These are phyloP conservation scores for Monoplex corrugatus DNA, from an alignment of 2,888 invertebrate species.

Conservation along the genomic window DNA sequence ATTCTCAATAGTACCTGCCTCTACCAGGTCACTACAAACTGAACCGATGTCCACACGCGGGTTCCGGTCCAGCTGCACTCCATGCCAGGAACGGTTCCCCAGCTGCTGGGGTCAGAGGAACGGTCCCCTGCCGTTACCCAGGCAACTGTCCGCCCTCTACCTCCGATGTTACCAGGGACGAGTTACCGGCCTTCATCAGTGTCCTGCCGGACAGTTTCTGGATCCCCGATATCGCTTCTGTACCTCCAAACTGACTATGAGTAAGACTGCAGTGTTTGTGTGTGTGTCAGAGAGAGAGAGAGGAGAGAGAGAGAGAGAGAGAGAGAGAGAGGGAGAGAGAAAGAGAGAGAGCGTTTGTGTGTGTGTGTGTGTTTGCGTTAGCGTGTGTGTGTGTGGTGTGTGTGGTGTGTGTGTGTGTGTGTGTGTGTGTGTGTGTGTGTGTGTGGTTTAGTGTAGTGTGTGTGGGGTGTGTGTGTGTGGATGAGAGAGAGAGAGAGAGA, in stretches of 20 bases:
- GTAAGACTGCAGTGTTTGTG: background rate
- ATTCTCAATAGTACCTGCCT: background rate
- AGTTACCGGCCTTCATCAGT: constrained; percentile 15
- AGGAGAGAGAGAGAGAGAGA: background rate
- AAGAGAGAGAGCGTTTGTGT: too few species aligned
- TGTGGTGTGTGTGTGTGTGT: constrained; percentile 1
- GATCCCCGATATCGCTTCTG: constrained; percentile 38
- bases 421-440: constrained; percentile 1
- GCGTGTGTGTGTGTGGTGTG: too few species aligned
- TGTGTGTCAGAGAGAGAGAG: background rate
- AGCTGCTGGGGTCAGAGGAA: background rate
- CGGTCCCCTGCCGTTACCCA: constrained; percentile 37
- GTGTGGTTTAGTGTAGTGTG: too few species aligned
- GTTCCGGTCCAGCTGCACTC: background rate
- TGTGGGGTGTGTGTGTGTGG: too few species aligned
- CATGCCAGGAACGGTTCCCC: constrained; percentile 41
- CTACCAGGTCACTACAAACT: constrained; percentile 45
- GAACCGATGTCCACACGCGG: constrained; percentile 12
- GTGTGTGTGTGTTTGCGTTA: too few species aligned
- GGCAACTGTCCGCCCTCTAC: constrained; percentile 34
- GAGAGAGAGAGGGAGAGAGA: background rate
- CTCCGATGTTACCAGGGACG: constrained; percentile 5
- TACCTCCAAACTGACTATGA: constrained; percentile 35
- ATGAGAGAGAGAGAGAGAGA: too few species aligned
- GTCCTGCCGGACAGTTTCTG: constrained; percentile 33